A percentile compares a stretch with the other conserved stretches of the same genome.
Evolutionary conservation across 2,113 vertebrate species (phyloP).

Genomic region (Lepisosteus osseus): DNA sequence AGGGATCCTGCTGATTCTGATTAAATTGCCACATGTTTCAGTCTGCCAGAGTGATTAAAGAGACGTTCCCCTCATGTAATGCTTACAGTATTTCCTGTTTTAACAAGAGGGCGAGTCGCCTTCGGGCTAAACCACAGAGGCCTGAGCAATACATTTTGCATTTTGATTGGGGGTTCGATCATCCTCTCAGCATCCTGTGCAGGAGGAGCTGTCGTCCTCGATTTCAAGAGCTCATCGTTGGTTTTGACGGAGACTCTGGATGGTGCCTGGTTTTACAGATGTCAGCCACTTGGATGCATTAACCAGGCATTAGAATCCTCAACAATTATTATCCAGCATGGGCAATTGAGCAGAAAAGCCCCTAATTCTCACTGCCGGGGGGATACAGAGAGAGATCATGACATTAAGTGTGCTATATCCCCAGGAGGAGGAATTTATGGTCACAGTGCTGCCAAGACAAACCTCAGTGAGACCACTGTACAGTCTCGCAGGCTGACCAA

Average conservation of each 20-base stretch:
- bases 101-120: not conserved
- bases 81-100: not conserved
- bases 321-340: not conserved
- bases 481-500: not conserved
- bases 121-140: too few species aligned
- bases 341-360: conserved; percentile 15
- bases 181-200: not conserved
- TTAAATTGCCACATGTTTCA: not conserved
- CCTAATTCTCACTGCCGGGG: conserved; percentile 5
- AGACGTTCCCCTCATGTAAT: not conserved
- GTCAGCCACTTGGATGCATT: not conserved
- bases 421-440: conserved; percentile 2
- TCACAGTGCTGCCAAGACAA: not conserved
- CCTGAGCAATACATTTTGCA: not conserved
- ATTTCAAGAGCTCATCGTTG: not conserved
- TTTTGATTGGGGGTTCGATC: not conserved
- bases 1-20: not conserved
- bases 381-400: not conserved
- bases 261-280: not conserved
- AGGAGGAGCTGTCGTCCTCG: not conserved
- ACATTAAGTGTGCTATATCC: not conserved
- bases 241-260: not conserved
- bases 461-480: not conserved
- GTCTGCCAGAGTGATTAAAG: conserved; percentile 1
- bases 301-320: conserved; percentile 6